These are phyloP conservation scores for Dicentrarchus labrax DNA, from an alignment of 2,113 vertebrate species.

Conservation along the genomic window DNA sequence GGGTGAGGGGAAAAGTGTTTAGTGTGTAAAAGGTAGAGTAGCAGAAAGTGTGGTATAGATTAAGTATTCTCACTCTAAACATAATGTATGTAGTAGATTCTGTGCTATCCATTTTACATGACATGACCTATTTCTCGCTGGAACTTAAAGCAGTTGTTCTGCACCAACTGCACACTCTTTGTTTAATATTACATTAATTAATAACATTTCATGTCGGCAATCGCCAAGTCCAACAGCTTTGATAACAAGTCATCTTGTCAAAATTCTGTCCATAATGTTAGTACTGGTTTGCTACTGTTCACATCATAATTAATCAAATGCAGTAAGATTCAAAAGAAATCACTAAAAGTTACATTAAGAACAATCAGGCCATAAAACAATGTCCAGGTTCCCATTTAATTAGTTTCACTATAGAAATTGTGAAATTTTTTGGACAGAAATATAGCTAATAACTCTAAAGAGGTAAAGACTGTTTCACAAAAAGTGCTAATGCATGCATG, in stretches of 20 bases:
- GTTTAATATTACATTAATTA: constrained; percentile 20
- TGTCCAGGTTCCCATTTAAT: not conserved
- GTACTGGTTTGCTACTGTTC: not conserved
- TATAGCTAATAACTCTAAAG: not conserved
- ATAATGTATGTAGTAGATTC: not conserved
- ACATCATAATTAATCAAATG: not conserved
- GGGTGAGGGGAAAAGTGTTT: not conserved
- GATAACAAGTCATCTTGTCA: constrained; percentile 15
- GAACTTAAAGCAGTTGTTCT: not conserved
- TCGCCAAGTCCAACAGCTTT: constrained; percentile 7
- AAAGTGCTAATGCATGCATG: not conserved
- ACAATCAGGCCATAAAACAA: not conserved
- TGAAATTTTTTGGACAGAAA: not conserved
- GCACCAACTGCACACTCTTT: not conserved
- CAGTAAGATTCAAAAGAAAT: not conserved
- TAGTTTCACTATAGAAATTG: not conserved
- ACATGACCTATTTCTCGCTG: not conserved
- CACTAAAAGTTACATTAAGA: not conserved
- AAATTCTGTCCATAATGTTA: not conserved
- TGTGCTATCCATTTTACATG: not conserved
- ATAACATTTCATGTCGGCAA: not conserved
- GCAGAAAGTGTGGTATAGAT: not conserved
- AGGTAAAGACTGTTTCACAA: not conserved
- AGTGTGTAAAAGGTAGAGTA: not conserved
- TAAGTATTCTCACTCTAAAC: not conserved